Conservation (phyloP, 2,888 invertebrate species). For the Phyto melanocephala region DNA sequence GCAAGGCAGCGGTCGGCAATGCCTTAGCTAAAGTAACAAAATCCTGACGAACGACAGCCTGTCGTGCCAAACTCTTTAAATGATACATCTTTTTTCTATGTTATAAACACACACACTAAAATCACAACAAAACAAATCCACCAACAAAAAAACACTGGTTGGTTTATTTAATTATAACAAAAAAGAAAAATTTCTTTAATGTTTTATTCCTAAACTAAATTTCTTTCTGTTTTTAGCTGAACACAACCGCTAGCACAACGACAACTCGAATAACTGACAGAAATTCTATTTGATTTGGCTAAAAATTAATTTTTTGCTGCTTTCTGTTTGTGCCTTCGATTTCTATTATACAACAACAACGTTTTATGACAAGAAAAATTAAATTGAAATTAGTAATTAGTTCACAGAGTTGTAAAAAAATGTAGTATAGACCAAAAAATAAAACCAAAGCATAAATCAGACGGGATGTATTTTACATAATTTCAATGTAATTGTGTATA, state of each 20-base stretch:
- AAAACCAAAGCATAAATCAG: too few species aligned
- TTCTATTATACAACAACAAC: background rate
- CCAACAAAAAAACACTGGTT: constrained; percentile 43
- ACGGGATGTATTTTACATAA: too few species aligned
- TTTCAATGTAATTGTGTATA: too few species aligned
- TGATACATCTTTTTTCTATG: constrained; percentile 83
- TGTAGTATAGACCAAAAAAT: too few species aligned
- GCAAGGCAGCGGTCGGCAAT: constrained; percentile 81
- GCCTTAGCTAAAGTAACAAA: constrained; percentile 82
- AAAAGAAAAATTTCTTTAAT: constrained; percentile 61
- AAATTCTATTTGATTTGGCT: constrained; percentile 49
- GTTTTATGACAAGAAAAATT: background rate
- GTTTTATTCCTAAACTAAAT: too few species aligned
- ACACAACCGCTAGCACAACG: constrained; percentile 71
- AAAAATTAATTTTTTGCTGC: constrained; percentile 43
- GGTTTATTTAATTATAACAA: constrained; percentile 51
- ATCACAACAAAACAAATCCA: constrained; percentile 3
- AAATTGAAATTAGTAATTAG: constrained; percentile 17
- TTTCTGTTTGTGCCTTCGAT: background rate
- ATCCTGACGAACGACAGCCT: constrained; percentile 81
- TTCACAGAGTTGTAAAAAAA: background rate
- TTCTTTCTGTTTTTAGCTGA: constrained; percentile 39
- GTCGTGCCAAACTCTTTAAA: constrained; percentile 84
- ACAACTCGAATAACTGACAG: constrained; percentile 72
- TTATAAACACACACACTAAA: constrained; percentile 16